Base-by-base conservation (phyloP, 2,888 invertebrate species). In the Tachystola acroxantha region DNA sequence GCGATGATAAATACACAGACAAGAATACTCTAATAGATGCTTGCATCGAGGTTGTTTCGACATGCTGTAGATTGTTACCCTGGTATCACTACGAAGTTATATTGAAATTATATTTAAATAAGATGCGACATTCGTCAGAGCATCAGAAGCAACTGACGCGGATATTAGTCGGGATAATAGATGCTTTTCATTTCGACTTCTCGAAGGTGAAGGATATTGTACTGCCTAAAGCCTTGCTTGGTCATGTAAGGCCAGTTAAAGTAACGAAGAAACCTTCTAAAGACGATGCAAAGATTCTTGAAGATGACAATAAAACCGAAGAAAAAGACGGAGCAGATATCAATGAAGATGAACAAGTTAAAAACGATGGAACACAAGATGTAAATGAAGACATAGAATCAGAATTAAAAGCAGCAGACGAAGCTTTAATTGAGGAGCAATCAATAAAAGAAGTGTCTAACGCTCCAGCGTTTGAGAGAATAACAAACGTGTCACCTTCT, bases 101-200 rank as follows among this genome's bases (percentile, higher is more conserved):
- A 22, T 78, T 99, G 2, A 94, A 93, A 52, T 89, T 91, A 53
- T 97, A 96, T 70, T 81, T 99, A 22, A 88, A 89, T 37, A 92
- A 93, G 75, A 87, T 99, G 65, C 89, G 93, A 0, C 87, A 88
- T 32, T 90, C 92, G 6, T 72, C 90, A 0, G 93, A 94, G 24
- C 92, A 92, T 64, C 97, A 97, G 59, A 96, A 94, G 54, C 95
- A 96, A 55, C 82, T 94, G 39, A 94, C 96, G 6, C 88, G 93
- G 37, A 88, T 95, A 37, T 87, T 94, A 9, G 91, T 94, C 0
- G 91, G 91, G 0, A 92, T 98, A 42, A 84, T 98, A 45, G 96
- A 98, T 65, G 91, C 94, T 0, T 98, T 98, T 64, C 98, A 98
- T 78, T 98, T 94, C 71, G 95, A 98, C 81, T 86, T 98, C 32